Percentiles rank a stretch among this genome's conserved stretches.
Evolutionary conservation across 1,140 invertebrate genomes (phyloP).

Genomic region (Dendroctonus ponderosae): DNA sequence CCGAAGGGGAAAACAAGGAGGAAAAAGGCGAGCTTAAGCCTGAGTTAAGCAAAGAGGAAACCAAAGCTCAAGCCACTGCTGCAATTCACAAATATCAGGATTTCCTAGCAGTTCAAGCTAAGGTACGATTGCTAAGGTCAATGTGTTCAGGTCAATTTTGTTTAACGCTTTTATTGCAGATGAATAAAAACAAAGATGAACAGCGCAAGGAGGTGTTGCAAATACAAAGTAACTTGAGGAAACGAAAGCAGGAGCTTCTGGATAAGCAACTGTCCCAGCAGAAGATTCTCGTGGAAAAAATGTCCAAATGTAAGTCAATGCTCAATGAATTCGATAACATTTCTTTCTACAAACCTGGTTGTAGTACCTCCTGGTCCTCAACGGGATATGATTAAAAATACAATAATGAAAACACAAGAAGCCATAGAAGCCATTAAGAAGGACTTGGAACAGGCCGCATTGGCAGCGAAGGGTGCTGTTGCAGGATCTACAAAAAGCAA

Average conservation of each 20-base stretch:
- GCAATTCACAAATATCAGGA: conserved; percentile 65
- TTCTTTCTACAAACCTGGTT: neutral
- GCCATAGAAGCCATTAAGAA: conserved; percentile 76
- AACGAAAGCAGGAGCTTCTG: conserved; percentile 74
- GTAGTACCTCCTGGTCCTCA: conserved; percentile 59
- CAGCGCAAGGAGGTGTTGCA: conserved; percentile 69
- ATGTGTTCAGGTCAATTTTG: no score
- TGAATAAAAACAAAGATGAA: conserved; percentile 65
- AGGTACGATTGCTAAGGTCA: conserved; percentile 40
- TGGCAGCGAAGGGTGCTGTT: conserved; percentile 33
- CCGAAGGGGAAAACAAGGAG: conserved; percentile 44
- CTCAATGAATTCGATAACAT: neutral
- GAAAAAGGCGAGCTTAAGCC: conserved; percentile 34
- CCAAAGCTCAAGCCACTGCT: conserved; percentile 54
- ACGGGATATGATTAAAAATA: conserved; percentile 65
- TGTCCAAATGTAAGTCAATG: conserved; percentile 63
- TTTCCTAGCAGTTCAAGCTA: conserved; percentile 61
- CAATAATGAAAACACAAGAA: conserved; percentile 73
- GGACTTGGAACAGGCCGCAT: conserved; percentile 51
- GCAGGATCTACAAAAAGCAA: conserved; percentile 53
- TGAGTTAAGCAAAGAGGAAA: conserved; percentile 39
- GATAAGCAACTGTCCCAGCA: conserved; percentile 78
- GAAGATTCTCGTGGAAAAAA: conserved; percentile 68
- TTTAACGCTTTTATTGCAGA: neutral
- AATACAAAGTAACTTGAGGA: conserved; percentile 70